Percentiles rank a stretch among this genome's conserved stretches.
Conservation (phyloP, 23 tunicate species). For the Oikopleura dioica region DNA sequence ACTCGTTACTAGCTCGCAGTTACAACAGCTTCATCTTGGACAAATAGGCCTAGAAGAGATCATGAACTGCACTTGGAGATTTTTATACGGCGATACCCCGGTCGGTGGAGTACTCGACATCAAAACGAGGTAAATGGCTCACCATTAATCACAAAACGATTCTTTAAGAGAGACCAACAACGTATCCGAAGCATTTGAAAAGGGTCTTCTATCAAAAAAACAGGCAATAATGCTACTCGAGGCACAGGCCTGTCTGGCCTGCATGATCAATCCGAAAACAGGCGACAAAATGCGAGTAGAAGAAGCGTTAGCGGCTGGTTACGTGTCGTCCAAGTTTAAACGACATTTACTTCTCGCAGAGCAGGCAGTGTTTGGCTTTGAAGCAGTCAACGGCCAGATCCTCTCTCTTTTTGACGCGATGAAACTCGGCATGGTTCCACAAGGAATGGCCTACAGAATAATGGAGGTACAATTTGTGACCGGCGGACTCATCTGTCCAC, state of each 20-base stretch:
- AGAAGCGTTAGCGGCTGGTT: background rate
- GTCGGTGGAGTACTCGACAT: background rate
- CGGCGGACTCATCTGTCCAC: background rate
- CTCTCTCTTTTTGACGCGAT: background rate
- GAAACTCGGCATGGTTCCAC: background rate
- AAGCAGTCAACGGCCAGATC: background rate
- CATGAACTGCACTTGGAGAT: background rate
- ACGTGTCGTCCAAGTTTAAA: background rate
- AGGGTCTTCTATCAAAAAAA: background rate
- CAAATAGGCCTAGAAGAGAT: background rate
- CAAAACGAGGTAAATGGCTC: background rate
- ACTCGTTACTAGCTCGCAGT: background rate
- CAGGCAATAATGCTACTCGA: background rate
- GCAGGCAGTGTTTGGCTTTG: background rate
- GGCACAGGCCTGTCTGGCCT: background rate
- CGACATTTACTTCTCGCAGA: background rate
- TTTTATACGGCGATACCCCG: background rate
- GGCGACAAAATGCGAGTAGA: background rate
- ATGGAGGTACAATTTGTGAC: background rate
- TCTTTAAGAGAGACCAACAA: background rate
- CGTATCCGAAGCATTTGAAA: background rate
- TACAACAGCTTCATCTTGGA: background rate
- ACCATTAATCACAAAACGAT: background rate
- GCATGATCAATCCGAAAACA: background rate
- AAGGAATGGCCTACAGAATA: background rate